A percentile compares a stretch with the other conserved stretches of the same genome.
phyloP scores from a whole-genome alignment of 2,888 invertebrate species.

The Trissolcus japonicus region DNA sequence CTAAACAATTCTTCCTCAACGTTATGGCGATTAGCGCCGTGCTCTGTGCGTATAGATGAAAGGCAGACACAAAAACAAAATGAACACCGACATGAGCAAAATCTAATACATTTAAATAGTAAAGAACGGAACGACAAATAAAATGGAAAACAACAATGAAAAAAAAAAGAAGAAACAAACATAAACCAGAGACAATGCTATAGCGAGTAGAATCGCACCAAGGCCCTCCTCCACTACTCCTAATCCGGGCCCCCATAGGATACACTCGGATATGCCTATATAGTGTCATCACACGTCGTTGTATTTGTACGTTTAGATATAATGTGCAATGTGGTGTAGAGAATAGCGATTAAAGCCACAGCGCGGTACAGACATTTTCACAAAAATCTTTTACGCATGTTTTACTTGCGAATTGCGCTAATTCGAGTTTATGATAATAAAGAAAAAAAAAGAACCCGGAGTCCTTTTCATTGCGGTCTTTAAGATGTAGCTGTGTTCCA shows the following conservation, averaged over 20 bases:
- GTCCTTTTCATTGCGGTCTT: no score
- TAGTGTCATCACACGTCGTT: slow-evolving; percentile 68
- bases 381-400: slow-evolving; percentile 50
- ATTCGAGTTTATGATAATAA: slow-evolving; percentile 27
- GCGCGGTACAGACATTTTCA: slow-evolving; percentile 52
- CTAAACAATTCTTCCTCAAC: slow-evolving; percentile 45
- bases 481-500: no score
- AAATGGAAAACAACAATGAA: slow-evolving; percentile 15
- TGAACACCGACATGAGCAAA: slow-evolving; percentile 12
- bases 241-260: slow-evolving; percentile 57
- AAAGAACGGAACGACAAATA: slow-evolving; percentile 9
- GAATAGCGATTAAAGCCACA: slow-evolving; percentile 66
- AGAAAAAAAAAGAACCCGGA: no score
- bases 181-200: slow-evolving; percentile 59
- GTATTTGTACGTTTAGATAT: slow-evolving; percentile 74
- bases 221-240: slow-evolving; percentile 55
- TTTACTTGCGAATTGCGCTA: slow-evolving; percentile 50
- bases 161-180: slow-evolving; percentile 22
- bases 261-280: slow-evolving; percentile 45
- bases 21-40: slow-evolving; percentile 71
- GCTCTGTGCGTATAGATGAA: slow-evolving; percentile 67
- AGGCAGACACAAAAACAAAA: slow-evolving; percentile 16
- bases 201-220: slow-evolving; percentile 70
- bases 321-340: slow-evolving; percentile 71
- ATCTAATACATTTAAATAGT: slow-evolving; percentile 4